Evolutionary conservation across 1,140 invertebrate species (phyloP), one percentile per base, ranked within the genome.

Genomic region (Brachionus rotundiformis): DNA sequence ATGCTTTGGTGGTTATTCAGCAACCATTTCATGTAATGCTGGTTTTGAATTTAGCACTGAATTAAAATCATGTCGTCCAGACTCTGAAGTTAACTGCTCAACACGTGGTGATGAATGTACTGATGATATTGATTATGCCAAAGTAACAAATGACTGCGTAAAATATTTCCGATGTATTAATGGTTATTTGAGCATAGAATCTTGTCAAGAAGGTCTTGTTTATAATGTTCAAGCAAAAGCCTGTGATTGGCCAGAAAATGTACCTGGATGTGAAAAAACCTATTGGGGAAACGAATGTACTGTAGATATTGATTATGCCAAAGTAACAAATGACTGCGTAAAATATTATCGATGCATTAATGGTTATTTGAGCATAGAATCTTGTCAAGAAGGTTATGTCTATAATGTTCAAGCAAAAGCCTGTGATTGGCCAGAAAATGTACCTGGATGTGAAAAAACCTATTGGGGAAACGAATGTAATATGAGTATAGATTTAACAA

Each of bases 391-490:
- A 29, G 61, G 61, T 27, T 19, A 29, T 4, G 61, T 63, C 11
- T 63, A 63, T 29, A 63, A 63, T 63, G 11, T 13, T 1, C 25
- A 29, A n/a, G 29, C 61, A 13, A 63, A 33, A 63, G 25, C 61
- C n/a, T 63, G 61, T 63, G 61, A 63, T n/a, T 63, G 61, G 61
- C 61, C 61, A 13, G 10, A 27, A 29, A 63, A 63, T 63, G 61
- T 63, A 5, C 25, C 25, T 29, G 25, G 29, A n/a, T 63, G 61
- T 33, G 25, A 63, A 63, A 29, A 63, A 29, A 29, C 25, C n/a
- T 63, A 63, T 63, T 63, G 47, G 61, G 61, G 61, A 63, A 63
- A 63, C 29, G 63, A 68, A 36, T 68, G 63, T 68, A 31, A 36
- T 16, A 10, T n/a, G 16, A 36, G 33, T 1, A 36, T 68, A 10